phyloP scores from a whole-genome alignment of 2,797 vertebrate genomes.

The Echiichthys vipera region DNA sequence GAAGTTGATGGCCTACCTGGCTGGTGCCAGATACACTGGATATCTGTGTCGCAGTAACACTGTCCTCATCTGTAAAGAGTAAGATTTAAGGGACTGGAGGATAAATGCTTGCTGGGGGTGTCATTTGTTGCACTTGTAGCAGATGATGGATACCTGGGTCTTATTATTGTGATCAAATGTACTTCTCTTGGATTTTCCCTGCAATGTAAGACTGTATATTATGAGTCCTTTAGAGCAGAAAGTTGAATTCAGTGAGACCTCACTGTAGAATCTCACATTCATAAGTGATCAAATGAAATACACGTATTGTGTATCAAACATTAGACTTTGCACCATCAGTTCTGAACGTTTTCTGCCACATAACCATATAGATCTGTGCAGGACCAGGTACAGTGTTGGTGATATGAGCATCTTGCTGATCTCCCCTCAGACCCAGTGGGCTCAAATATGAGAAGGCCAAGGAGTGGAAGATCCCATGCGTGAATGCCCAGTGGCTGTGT shows the following conservation, averaged over 20 bases:
- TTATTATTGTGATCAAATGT: background rate
- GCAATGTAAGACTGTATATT: background rate
- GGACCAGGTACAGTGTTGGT: background rate
- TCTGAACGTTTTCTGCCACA: background rate
- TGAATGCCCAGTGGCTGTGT: slow-evolving; percentile 96
- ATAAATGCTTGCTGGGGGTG: background rate
- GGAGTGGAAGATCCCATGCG: slow-evolving; percentile 97
- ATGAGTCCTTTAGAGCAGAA: background rate
- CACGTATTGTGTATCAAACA: background rate
- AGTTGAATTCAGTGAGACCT: background rate
- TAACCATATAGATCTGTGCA: background rate
- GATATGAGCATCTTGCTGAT: slow-evolving; percentile 3
- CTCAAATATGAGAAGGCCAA: slow-evolving; percentile 97
- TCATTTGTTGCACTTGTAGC: background rate
- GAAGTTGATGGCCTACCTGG: slow-evolving; percentile 95
- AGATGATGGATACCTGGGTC: background rate
- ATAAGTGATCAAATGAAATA: background rate
- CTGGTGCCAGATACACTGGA: slow-evolving; percentile 95
- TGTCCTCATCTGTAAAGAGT: slow-evolving; percentile 98
- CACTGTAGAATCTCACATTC: background rate
- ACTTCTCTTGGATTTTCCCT: background rate
- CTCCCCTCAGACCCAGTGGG: slow-evolving; percentile 86
- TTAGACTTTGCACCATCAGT: background rate
- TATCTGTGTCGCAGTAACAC: slow-evolving; percentile 97
- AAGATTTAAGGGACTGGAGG: slow-evolving; percentile 69